These are phyloP conservation scores for Sylvia atricapilla DNA, from an alignment of 2,113 vertebrate genomes.

Conservation along the genomic window DNA sequence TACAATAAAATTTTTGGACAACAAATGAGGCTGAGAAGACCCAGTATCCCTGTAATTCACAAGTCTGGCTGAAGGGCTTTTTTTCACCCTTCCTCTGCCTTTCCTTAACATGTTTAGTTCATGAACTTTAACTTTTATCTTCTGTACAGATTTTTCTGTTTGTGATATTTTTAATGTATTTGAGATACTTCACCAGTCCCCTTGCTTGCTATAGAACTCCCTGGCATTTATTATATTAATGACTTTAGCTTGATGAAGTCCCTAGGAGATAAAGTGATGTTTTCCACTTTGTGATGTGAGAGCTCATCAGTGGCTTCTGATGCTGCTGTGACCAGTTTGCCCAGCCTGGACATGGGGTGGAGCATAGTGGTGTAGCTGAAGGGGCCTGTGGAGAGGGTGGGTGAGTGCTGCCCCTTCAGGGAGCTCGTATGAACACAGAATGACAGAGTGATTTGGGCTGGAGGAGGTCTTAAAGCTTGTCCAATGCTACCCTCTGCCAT, in stretches of 20 bases:
- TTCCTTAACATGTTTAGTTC: background rate
- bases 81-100: background rate
- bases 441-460: background rate
- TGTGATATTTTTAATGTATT: background rate
- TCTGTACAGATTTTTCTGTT: background rate
- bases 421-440: rapidly evolving
- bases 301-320: background rate
- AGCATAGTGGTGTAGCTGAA: too few species aligned
- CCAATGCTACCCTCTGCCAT: background rate
- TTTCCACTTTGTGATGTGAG: background rate
- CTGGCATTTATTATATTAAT: background rate
- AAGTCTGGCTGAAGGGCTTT: background rate
- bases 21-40: background rate
- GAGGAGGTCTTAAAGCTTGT: background rate
- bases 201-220: rapidly evolving
- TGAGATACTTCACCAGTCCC: background rate
- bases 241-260: background rate
- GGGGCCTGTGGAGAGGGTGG: too few species aligned
- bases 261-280: background rate
- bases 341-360: rapidly evolving
- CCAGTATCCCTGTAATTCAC: background rate
- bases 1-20: background rate
- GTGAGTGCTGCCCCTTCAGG: background rate
- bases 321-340: background rate
- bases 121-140: background rate